Percentiles rank a stretch among this genome's conserved stretches.
phyloP scores from a whole-genome alignment of 2,888 invertebrate species.

The Gymnosoma rotundatum region DNA sequence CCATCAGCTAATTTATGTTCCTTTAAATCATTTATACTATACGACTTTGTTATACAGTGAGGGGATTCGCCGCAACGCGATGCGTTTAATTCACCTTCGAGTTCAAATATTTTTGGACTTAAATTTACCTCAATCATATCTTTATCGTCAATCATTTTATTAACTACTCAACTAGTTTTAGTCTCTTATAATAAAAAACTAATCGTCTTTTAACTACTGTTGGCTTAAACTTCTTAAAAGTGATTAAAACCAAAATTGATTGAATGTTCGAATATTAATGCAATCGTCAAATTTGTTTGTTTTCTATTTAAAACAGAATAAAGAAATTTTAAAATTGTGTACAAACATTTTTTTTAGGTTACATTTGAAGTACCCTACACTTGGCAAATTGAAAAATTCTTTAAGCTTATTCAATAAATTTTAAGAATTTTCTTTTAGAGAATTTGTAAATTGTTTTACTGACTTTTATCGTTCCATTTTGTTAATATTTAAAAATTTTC shows the following conservation, averaged over 20 bases:
- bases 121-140: conserved; percentile 77
- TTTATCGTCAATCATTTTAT: conserved; percentile 66
- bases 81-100: conserved; percentile 46
- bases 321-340: no score
- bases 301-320: no score
- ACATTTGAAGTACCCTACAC: no score
- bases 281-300: background rate
- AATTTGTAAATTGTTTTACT: no score
- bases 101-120: conserved; percentile 56
- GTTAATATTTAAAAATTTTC: no score
- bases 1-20: conserved; percentile 15
- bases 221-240: conserved; percentile 13
- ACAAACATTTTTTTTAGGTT: no score
- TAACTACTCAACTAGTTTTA: background rate
- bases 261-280: conserved; percentile 23
- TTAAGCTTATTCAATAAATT: no score
- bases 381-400: no score
- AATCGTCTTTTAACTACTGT: conserved; percentile 16
- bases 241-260: conserved; percentile 27
- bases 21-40: conserved; percentile 46
- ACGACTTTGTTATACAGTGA: conserved; percentile 70
- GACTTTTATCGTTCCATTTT: no score
- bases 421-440: no score
- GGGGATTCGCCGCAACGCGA: conserved; percentile 60
- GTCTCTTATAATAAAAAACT: background rate